Base-by-base conservation (phyloP, 2,888 invertebrate species). In the Apantesis nais region DNA sequence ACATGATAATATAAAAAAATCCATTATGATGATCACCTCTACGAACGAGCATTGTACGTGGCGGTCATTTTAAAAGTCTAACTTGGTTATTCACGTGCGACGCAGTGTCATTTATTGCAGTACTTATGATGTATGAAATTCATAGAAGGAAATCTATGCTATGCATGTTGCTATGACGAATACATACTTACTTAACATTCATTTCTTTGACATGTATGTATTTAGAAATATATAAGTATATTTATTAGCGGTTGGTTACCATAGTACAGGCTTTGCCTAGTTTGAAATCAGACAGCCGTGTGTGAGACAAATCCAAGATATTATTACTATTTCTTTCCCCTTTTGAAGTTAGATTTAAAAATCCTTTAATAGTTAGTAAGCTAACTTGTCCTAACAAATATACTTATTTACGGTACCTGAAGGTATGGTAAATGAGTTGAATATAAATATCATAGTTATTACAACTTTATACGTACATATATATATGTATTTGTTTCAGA, bases 1-100 rank as follows among this genome's bases (percentile, higher is more conserved):
- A 62, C 70, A 72, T 78, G 78, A 78, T 79, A 80, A 74, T 76
- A 79, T 78, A 79, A 78, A 73, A 70, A 77, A 67, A 63, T 75
- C 70, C 71, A 75, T 71, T 66, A 76, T 70, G 74, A 71, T 69
- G 72, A 76, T 72, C 74, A 65, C 67, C 74, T 76, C 70, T 80
- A 77, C 71, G 70, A 73, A 74, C 71, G 55, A 77, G 61, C 72
- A 76, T 73, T 76, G 75, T 76, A 62, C 68, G 66, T 62, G 68
- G 74, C 82, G 77, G 77, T 77, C 74, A 74, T 16, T 58, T 58
- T 71, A 62, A 31, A 76, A 67, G 65, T 71, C 39, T 62, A 63
- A 52, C 34, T 55, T 61, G 44, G 22, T 67, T 60, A 76, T 70
- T 71, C 73, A 66, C 58, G 48, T 68, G 72, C 58, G 52, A 70